Percentiles rank a stretch among this genome's conserved stretches.
These are phyloP conservation scores for Argya squamiceps DNA, from an alignment of 2,797 vertebrate genomes.

Conservation along the genomic window DNA sequence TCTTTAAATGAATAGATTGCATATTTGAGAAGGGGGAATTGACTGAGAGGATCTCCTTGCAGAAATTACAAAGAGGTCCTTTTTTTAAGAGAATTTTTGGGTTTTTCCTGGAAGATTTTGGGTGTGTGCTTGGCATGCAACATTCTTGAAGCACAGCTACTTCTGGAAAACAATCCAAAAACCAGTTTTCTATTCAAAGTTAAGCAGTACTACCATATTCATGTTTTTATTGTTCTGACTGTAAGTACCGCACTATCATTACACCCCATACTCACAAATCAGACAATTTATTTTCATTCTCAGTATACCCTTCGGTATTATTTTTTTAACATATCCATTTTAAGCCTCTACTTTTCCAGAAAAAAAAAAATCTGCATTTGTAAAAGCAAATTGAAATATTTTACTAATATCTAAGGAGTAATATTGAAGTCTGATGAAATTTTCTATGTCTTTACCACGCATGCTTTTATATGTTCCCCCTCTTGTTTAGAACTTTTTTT, in stretches of 20 bases:
- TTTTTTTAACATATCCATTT: not conserved
- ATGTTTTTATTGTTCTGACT: not conserved
- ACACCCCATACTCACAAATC: not conserved
- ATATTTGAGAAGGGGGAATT: not conserved
- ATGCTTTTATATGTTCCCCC: not conserved
- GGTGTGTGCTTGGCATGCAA: not conserved
- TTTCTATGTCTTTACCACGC: not conserved
- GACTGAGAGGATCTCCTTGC: not conserved
- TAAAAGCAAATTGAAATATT: not conserved
- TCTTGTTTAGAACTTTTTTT: not conserved
- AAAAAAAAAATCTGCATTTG: not conserved
- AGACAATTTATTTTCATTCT: not conserved
- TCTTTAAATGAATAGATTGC: not conserved
- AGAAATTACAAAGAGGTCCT: not conserved
- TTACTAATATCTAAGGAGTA: not conserved
- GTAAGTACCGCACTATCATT: not conserved
- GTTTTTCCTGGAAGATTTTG: not conserved
- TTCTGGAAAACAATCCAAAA: not conserved
- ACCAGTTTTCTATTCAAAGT: not conserved
- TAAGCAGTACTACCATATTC: rapidly evolving
- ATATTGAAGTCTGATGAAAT: not conserved
- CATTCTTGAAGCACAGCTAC: not conserved
- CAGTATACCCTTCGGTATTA: not conserved
- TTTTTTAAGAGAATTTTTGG: not conserved
- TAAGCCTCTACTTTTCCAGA: not conserved